phyloP scores from a whole-genome alignment of 2,888 invertebrate species.

The Xestobium rufovillosum region DNA sequence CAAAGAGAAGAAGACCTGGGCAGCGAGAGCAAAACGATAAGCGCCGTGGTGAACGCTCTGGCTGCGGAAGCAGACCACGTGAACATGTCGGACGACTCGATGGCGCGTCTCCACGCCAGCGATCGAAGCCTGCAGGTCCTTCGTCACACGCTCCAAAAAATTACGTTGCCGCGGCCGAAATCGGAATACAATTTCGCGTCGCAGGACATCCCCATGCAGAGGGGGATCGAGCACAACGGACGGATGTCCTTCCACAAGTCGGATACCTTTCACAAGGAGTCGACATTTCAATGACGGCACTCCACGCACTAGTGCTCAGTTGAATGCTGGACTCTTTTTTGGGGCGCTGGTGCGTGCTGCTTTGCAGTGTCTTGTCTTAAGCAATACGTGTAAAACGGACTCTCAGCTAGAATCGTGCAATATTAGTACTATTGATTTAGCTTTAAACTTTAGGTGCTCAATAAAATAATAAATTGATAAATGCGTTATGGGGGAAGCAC shows the following conservation, averaged over 20 bases:
- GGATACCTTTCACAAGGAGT: slow-evolving; percentile 68
- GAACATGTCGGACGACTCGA: slow-evolving; percentile 68
- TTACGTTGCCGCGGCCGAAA: slow-evolving; percentile 70
- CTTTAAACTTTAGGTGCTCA: slow-evolving; percentile 47
- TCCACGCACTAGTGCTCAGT: slow-evolving; percentile 57
- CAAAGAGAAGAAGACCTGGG: slow-evolving; percentile 65
- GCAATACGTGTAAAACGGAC: slow-evolving; percentile 38
- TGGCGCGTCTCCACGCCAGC: slow-evolving; percentile 41
- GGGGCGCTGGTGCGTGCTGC: slow-evolving; percentile 29
- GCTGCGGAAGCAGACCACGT: slow-evolving; percentile 86
- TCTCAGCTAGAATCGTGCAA: slow-evolving; percentile 44
- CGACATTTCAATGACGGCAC: slow-evolving; percentile 63
- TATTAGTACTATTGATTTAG: slow-evolving; percentile 45
- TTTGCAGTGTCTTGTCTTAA: slow-evolving; percentile 32
- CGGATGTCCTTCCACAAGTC: slow-evolving; percentile 67
- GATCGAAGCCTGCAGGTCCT: slow-evolving; percentile 47
- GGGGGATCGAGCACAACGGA: slow-evolving; percentile 49
- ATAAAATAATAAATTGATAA: slow-evolving; percentile 37
- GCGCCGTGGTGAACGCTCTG: slow-evolving; percentile 86
- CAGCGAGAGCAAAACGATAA: slow-evolving; percentile 76
- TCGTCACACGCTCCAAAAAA: slow-evolving; percentile 62
- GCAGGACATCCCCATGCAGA: slow-evolving; percentile 54
- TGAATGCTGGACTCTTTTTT: slow-evolving; percentile 30
- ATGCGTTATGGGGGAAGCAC: no score
- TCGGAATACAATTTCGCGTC: slow-evolving; percentile 73